Base-by-base conservation (phyloP, 2,113 vertebrate genomes). In the Ceyx margarethae region DNA sequence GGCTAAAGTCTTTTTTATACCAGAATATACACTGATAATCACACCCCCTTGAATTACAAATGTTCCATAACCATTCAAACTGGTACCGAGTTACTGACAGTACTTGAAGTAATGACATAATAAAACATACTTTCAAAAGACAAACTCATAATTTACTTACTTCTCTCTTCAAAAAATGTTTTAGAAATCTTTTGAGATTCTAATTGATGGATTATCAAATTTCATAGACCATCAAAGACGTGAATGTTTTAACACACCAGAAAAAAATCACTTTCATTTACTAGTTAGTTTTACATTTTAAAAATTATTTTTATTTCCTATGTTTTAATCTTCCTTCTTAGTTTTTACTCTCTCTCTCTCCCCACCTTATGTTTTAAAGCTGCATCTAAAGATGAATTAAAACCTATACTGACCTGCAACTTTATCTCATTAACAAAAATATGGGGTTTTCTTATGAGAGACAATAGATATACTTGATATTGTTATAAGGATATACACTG, bases 41-140 rank as follows among this genome's bases (percentile, higher is more conserved):
- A 97, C 92, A 96, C 96, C 95, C 97, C 92, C 91, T 97, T 97
- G 97, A 97, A 97, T 97, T 98, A 97, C 96, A 97, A 97, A 97
- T 97, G 97, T 96, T 96, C 97, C 96, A 97, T 97, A 97, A 96
- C 96, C 95, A 96, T 97, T 96, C 96, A 96, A 95, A 97, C 96
- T 93, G 95, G 92, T 96, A 96, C 68, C 31, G 16, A 96, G 93
- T 96, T 96, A 97, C 97, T 96, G 97, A 96, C 95, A 97, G 98
- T 97, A 97, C 96, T 97, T 97, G 96, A 96, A 97, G 96, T 97
- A 97, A 98, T 94, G 97, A 94, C 91, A 97, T 96, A 96, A 97
- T 98, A 98, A 98, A 98, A 96, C 81, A 97, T 87, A 95, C 81
- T 97, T 97, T 97, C 96, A 97, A 96, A 97, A 98, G 96, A 97